Conservation (phyloP, 2,797 vertebrate species). For the Myiotriccus ornatus region DNA sequence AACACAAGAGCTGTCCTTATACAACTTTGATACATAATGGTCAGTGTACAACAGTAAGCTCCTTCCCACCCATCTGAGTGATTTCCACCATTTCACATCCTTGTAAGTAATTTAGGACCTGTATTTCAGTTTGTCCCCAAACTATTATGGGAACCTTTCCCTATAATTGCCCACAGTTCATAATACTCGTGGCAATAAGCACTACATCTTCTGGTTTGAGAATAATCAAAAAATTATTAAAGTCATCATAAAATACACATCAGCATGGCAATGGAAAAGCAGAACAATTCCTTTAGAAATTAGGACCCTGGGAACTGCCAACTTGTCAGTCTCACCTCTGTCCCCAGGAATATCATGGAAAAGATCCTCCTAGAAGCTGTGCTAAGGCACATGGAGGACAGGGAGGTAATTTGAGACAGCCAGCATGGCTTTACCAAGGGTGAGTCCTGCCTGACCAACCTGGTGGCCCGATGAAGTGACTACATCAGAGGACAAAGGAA, state of each 20-base stretch:
- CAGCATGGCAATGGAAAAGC: background rate
- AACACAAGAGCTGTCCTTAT: background rate
- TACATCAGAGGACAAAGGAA: background rate
- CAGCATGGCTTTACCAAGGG: accelerated
- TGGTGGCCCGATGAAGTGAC: background rate
- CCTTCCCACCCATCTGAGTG: background rate
- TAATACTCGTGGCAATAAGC: background rate
- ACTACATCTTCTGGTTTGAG: background rate
- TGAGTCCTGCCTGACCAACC: background rate
- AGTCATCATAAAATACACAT: background rate
- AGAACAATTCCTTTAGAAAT: background rate
- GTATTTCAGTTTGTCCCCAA: background rate
- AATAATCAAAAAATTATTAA: background rate
- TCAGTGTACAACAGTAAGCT: background rate
- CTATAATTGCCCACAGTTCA: background rate
- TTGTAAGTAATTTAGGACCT: background rate
- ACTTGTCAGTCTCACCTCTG: background rate
- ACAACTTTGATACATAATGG: background rate
- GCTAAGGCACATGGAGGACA: background rate
- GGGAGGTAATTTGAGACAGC: background rate
- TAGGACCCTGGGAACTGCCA: background rate
- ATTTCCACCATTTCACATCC: background rate
- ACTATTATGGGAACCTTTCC: background rate
- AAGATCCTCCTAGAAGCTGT: background rate
- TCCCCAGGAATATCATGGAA: background rate